Conservation (phyloP, 2,113 vertebrate species). For the Petrocephalus microphthalmus region DNA sequence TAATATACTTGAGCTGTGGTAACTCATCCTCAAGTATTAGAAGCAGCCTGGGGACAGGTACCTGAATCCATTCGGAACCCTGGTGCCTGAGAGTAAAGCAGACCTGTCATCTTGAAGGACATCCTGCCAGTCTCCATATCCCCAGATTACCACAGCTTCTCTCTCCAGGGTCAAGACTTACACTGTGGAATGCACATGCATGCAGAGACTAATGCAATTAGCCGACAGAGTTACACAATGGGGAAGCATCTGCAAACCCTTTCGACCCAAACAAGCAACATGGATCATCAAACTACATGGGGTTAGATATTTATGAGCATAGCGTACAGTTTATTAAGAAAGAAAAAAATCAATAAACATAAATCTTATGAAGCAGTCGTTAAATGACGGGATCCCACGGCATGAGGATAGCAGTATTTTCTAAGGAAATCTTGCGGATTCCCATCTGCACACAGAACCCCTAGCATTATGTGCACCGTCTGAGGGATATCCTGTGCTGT, state of each 20-base stretch:
- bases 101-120: not conserved
- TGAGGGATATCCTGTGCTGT: not conserved
- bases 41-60: not conserved
- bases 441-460: not conserved
- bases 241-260: not conserved
- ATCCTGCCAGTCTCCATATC: not conserved
- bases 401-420: not conserved
- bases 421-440: not conserved
- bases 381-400: not conserved
- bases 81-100: not conserved
- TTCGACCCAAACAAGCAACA: not conserved
- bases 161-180: not conserved
- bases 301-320: not conserved
- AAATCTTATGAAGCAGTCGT: not conserved
- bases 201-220: not conserved
- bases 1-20: not conserved
- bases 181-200: not conserved
- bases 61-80: not conserved
- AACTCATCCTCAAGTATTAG: not conserved
- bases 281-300: not conserved
- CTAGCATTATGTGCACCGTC: not conserved
- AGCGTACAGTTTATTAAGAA: not conserved
- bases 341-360: not conserved
- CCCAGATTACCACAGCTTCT: not conserved
- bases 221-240: not conserved